Evolutionary conservation across 2,113 vertebrate species (phyloP).

Genomic region (Myxocyprinus asiaticus): DNA sequence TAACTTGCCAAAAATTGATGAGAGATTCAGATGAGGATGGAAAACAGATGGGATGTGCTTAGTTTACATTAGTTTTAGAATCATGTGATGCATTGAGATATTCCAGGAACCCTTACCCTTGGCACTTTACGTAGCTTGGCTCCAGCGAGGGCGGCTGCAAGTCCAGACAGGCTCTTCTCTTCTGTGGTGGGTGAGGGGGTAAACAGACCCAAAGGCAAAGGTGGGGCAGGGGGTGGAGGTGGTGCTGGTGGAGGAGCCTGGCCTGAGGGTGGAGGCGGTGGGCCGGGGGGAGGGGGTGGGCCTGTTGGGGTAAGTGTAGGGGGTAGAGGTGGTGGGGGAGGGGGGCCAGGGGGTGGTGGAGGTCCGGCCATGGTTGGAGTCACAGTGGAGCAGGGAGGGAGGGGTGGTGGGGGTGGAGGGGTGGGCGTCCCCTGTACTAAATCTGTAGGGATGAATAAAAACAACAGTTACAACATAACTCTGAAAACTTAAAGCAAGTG

Average conservation of each 20-base stretch:
- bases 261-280: conserved; percentile 79
- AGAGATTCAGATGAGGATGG: too few species aligned
- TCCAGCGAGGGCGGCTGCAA: conserved; percentile 92
- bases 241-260: conserved; percentile 68
- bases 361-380: conserved; percentile 70
- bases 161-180: conserved; percentile 87
- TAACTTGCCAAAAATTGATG: too few species aligned
- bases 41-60: too few species aligned
- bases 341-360: conserved; percentile 65
- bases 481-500: not conserved
- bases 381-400: conserved; percentile 82
- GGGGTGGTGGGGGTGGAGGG: conserved; percentile 88
- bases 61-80: not conserved
- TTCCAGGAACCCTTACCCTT: conserved; percentile 77
- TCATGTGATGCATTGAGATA: not conserved
- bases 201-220: conserved; percentile 85
- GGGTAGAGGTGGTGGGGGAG: conserved; percentile 80
- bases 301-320: conserved; percentile 66
- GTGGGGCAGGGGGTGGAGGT: conserved; percentile 86
- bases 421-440: conserved; percentile 77
- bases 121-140: conserved; percentile 95
- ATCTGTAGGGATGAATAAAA: conserved; percentile 70
- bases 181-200: conserved; percentile 75
- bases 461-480: not conserved
- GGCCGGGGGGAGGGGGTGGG: conserved; percentile 73